Percentiles rank a stretch among this genome's conserved stretches.
Evolutionary conservation across 2,888 invertebrate genomes (phyloP).

Genomic region (Euphydryas editha): DNA sequence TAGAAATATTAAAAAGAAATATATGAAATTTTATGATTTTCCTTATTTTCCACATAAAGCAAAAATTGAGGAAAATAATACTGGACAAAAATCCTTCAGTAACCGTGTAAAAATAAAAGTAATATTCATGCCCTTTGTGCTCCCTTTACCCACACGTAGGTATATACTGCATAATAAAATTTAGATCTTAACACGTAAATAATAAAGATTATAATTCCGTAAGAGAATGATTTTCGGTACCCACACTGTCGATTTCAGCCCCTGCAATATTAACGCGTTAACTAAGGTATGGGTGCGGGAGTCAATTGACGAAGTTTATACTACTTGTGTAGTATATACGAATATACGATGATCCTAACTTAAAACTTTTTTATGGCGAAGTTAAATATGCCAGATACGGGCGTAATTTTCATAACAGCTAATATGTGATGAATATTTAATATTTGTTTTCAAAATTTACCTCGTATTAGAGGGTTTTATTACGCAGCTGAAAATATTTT

Average conservation of each 20-base stretch:
- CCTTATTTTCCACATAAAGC: constrained; percentile 9
- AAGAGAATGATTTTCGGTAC: not conserved
- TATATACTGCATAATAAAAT: not conserved
- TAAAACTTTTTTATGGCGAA: constrained; percentile 18
- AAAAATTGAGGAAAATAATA: constrained; percentile 5
- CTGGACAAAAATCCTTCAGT: constrained; percentile 1
- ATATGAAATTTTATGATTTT: constrained; percentile 3
- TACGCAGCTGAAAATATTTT: not conserved
- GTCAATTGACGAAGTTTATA: constrained; percentile 17
- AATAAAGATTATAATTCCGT: not conserved
- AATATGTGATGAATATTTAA: constrained; percentile 13
- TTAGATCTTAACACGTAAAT: not conserved
- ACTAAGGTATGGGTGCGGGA: constrained; percentile 13
- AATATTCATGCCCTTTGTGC: constrained; percentile 10
- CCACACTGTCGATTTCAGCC: constrained; percentile 11
- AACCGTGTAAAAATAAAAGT: constrained; percentile 16
- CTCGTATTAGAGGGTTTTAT: not conserved
- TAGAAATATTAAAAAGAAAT: constrained; percentile 1
- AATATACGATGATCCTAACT: constrained; percentile 13
- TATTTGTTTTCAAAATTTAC: not conserved
- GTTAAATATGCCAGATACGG: constrained; percentile 5
- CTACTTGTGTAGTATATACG: constrained; percentile 20
- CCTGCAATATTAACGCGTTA: constrained; percentile 23
- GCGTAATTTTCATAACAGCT: constrained; percentile 2
- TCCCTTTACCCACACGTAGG: constrained; percentile 1